Evolutionary conservation across 2,797 vertebrate genomes (phyloP).

Genomic region (Sebastes nivosus): DNA sequence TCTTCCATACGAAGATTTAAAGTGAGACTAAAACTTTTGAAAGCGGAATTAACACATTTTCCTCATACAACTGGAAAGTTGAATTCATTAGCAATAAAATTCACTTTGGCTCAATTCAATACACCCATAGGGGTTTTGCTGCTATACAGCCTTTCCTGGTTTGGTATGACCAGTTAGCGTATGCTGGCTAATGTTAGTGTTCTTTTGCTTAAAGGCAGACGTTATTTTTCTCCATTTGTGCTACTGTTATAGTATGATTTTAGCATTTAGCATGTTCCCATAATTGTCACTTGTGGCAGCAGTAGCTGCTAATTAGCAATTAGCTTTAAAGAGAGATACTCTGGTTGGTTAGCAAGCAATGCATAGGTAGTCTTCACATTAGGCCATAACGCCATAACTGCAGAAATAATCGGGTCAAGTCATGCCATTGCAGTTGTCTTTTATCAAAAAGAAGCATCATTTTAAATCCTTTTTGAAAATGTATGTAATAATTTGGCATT

Average conservation of each 20-base stretch:
- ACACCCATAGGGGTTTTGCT: neutral
- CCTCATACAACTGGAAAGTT: neutral
- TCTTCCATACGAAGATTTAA: neutral
- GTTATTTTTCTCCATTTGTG: neutral
- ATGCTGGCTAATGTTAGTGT: neutral
- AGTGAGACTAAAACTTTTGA: neutral
- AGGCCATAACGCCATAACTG: neutral
- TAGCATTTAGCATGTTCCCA: neutral
- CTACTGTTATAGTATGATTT: neutral
- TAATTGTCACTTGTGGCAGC: neutral
- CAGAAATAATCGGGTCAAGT: neutral
- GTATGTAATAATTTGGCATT: neutral
- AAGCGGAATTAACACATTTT: neutral
- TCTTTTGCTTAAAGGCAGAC: neutral
- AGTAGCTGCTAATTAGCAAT: neutral
- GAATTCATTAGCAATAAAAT: neutral
- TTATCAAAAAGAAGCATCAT: neutral
- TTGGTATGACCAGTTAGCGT: neutral
- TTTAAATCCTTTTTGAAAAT: neutral
- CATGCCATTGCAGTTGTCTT: neutral
- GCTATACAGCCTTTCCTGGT: neutral
- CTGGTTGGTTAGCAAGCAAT: neutral
- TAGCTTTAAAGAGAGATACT: neutral
- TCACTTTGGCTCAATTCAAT: neutral
- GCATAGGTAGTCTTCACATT: neutral